Evolutionary conservation across 2,113 vertebrate species (phyloP), one percentile per base, ranked within the genome.

Genomic region (Arothron firmamentum): DNA sequence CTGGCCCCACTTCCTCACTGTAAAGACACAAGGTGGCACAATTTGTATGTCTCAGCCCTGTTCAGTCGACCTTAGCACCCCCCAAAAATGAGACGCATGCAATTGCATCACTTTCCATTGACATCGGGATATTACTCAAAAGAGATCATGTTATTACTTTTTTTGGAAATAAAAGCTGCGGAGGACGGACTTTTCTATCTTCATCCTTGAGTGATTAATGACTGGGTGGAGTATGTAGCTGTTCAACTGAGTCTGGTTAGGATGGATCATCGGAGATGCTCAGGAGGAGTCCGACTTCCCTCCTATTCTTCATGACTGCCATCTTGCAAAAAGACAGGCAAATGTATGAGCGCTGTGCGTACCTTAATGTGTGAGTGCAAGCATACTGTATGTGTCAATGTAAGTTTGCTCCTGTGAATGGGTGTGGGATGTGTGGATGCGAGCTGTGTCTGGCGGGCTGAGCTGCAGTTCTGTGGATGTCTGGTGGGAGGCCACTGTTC

Each of bases 381-480:
- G 51, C 67, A 72, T 56, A 65, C 23, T 58, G 67, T 74, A 62
- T 19, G 48, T 69, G 67, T 90, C 59, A 49, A 63, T 66, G 71
- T 52, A 56, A 78, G 62, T 66, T 73, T 62, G 59, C 65, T 59
- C 56, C 46, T 19, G 41, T 56, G 47, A 47, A 4, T 9, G 50
- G 11, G 34, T 10, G 8, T 38, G 34, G 34, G 34, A 1, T 38
- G 34, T 38, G 34, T 38, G 47, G 61, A 38, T 70, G 80, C 53
- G 65, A 69, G 65, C 52, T 57, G 57, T 48, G 70, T 77, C 74
- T 48, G 47, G 68, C 61, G 70, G 66, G 81, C 66, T 74, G 72
- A 60, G 74, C 46, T 79, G 79, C 79, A 78, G 80, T 84, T 93
- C 79, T 65, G 60, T 56, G 51, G 64, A 72, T 62, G 72, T 56